Evolutionary conservation across 2,113 vertebrate genomes (phyloP).

Genomic region (Tylochromis polylepis): DNA sequence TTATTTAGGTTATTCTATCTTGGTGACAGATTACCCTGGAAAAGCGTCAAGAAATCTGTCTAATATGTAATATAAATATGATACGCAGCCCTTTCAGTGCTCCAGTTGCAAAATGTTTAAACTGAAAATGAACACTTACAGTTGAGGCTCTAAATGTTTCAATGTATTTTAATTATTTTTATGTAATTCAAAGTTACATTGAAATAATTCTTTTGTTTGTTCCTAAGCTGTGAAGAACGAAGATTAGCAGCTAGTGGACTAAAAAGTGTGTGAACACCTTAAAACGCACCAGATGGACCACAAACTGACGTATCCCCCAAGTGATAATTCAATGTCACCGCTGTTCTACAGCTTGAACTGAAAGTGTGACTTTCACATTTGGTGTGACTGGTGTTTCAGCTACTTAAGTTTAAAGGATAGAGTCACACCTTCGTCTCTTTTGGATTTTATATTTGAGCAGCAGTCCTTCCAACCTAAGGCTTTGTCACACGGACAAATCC

Average conservation of each 20-base stretch:
- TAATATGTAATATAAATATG: not conserved
- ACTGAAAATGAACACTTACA: not conserved
- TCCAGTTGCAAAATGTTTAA: not conserved
- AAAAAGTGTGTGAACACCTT: not conserved
- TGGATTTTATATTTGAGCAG: not conserved
- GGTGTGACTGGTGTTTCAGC: not conserved
- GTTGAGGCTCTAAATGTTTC: not conserved
- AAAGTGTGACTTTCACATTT: not conserved
- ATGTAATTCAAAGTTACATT: not conserved
- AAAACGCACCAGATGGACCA: not conserved
- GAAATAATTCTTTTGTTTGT: not conserved
- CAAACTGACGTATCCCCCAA: not conserved
- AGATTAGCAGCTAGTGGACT: not conserved
- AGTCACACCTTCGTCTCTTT: not conserved
- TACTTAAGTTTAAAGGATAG: not conserved
- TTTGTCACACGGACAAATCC: not conserved
- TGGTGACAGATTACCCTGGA: not conserved
- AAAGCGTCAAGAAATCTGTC: not conserved
- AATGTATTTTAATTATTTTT: not conserved
- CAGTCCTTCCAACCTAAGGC: not conserved
- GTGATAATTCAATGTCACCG: not conserved
- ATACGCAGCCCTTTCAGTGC: not conserved
- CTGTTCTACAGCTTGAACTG: not conserved
- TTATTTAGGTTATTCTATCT: not conserved
- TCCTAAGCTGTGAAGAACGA: not conserved